Base-by-base conservation (phyloP, 1,140 invertebrate species). In the Diachasmimorpha longicaudata region DNA sequence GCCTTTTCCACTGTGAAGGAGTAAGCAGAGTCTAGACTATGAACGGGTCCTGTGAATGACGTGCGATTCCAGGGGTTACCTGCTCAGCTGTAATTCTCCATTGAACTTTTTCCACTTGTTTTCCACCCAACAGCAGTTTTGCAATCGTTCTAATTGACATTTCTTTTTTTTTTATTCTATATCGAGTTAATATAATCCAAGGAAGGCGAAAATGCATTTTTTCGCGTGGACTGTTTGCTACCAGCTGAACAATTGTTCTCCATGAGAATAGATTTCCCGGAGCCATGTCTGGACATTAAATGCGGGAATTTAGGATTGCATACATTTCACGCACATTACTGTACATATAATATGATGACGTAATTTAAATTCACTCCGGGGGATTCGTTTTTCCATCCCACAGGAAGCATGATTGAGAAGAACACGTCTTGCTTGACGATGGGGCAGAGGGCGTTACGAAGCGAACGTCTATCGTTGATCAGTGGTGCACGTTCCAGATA, bases 401-500 rank as follows among this genome's bases (percentile, higher is more conserved):
- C 75, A 72, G 79, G n/a, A 58, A 8, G 76, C 77, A 79, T 80
- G 81, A 81, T 80, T 71, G 79, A 81, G 75, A 79, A 77, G 78
- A 74, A 74, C 76, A 66, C 75, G 74, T 75, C 75, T 48, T 73
- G 78, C 76, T 72, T 74, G 36, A 37, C 55, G 63, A 73, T 66
- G 37, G 36, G 23, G 72, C 19, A 73, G n/a, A 23, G 70, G 72
- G 55, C 72, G 72, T 73, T 42, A 73, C 72, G n/a, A 16, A 9
- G 31, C 23, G 55, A 73, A 83, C 67, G 80, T 70, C 78, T 69
- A 77, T 81, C 78, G 81, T 84, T 84, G 80, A 82, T 84, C 79
- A 82, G 79, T 44, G 13, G 55, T 66, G 72, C 72, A 66, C 72
- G 63, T 73, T 58, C 55, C 55, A 10, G 42, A 58, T 66, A 73